phyloP scores from a whole-genome alignment of 2,888 invertebrate genomes.

The Galerucella nymphaeae region DNA sequence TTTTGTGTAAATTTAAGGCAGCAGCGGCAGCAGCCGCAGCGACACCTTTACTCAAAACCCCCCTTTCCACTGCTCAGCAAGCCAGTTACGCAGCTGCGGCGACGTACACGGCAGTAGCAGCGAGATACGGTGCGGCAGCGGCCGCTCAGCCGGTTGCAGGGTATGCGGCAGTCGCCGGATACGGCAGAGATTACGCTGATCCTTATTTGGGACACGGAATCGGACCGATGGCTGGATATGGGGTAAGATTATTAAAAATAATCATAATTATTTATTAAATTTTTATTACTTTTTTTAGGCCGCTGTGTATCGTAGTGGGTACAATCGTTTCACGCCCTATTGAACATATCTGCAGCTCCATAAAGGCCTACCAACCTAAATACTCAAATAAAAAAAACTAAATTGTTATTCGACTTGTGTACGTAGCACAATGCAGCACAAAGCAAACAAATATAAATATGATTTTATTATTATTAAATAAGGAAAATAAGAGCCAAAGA shows the following conservation, averaged over 20 bases:
- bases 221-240: slow-evolving; percentile 96
- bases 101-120: slow-evolving; percentile 83
- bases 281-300: slow-evolving; percentile 72
- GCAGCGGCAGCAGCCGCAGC: slow-evolving; percentile 71
- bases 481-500: slow-evolving; percentile 61
- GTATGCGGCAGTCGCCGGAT: slow-evolving; percentile 73
- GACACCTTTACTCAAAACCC: slow-evolving; percentile 83
- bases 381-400: slow-evolving; percentile 50
- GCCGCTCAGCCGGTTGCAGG: slow-evolving; percentile 90
- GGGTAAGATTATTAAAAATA: slow-evolving; percentile 72
- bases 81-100: slow-evolving; percentile 87
- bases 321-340: slow-evolving; percentile 95
- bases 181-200: slow-evolving; percentile 92
- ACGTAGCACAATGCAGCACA: slow-evolving; percentile 61
- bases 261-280: slow-evolving; percentile 2
- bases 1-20: slow-evolving; percentile 59
- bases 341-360: slow-evolving; percentile 69
- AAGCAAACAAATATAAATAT: slow-evolving; percentile 51
- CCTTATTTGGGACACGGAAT: slow-evolving; percentile 95
- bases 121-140: slow-evolving; percentile 68
- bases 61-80: slow-evolving; percentile 86
- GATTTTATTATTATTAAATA: slow-evolving; percentile 40
- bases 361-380: slow-evolving; percentile 58
- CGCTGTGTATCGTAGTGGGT: slow-evolving; percentile 92
- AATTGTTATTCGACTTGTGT: slow-evolving; percentile 61